Base-by-base conservation (phyloP, 2,113 vertebrate species). In the Brevimyrus niger region DNA sequence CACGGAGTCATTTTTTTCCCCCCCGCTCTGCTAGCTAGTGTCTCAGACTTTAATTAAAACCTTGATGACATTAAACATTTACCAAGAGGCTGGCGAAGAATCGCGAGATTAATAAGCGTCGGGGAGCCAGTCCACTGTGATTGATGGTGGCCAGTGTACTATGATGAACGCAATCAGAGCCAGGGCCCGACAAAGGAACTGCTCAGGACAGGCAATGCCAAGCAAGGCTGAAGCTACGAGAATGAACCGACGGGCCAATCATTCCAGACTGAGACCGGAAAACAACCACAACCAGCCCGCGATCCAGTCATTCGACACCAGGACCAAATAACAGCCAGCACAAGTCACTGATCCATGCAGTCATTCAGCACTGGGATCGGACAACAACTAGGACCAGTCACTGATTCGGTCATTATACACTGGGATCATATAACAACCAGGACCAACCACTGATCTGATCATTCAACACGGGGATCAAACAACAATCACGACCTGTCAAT, bases 41-140 rank as follows among this genome's bases (percentile, higher is more conserved):
- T 85, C 51, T 85, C 46, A 11, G n/a, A 44, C 61, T 47, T 89
- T 69, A 89, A 87, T 87, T 87, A 80, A 73, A 89, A 87, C 17
- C 55, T 89, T 87, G 31, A 87, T 76, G 46, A 87, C 55, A 87
- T 48, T 76, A 65, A 47, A 69, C 21, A 73, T 69, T 86, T 86
- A 87, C 27, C 61, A 50, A 53, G 44, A 9, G 44, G 69, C 85
- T 48, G 44, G 44, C 61, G 17, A 61, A 38, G 84, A 87, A 50
- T 61, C 8, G 21, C 53, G 44, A 84, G 82, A 84, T 84, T 84
- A 84, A 84, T 84, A 84, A 84, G 38, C 38, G 47, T 47, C 82
- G 47, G 44, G 38, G 44, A 84, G 23, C 3, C 4, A 3, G 8
- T 42, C 47, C 51, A 53, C 17, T 89, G 69, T 47, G 31, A 87